Evolutionary conservation across 2,797 vertebrate genomes (phyloP), one percentile per base, ranked within the genome.

Genomic region (Micropoecilia bifurca): DNA sequence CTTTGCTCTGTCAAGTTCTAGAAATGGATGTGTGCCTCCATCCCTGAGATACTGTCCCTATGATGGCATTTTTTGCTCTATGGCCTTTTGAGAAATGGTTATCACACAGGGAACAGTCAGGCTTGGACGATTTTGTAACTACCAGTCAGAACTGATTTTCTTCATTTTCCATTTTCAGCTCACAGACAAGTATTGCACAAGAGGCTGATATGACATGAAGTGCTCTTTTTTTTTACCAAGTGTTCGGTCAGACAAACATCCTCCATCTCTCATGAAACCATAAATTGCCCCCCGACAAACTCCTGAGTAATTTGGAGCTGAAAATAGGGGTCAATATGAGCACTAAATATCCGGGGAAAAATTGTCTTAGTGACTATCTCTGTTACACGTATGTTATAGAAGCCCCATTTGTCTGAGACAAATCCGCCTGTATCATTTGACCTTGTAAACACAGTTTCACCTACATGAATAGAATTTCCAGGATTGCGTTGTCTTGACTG

Each of bases 71-170:
- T 83, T 77, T 61, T 53, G 78, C 53, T 75, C 71, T 66, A 36
- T 76, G 80, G 79, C 80, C 74, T 83, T 80, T 50, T 80, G 81
- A 87, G 80, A 77, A 89, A 91, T 86, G 81, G 61, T 53, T 82
- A 84, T 85, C 72, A 81, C 80, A 82, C 80, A 78, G 75, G 66
- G 36, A 74, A 79, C 50, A 80, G 86, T 87, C 86, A 85, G 61
- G 81, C 85, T 72, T 78, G 72, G 75, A 55, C 80, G 84, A 77
- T 83, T 91, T 83, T 85, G 77, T 76, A 87, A 85, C 86, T 36
- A 36, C 55, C 36, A 53, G 81, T 82, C 87, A 83, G 66, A 87
- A 80, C 25, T 74, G 68, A 89, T 89, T 74, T 80, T 72, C 76
- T 79, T 87, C 73, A 78, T 73, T 88, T 82, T 80, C 73, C 63